These are phyloP conservation scores for Uloborus plumipes DNA, from an alignment of 2,888 invertebrate genomes.

Conservation along the genomic window DNA sequence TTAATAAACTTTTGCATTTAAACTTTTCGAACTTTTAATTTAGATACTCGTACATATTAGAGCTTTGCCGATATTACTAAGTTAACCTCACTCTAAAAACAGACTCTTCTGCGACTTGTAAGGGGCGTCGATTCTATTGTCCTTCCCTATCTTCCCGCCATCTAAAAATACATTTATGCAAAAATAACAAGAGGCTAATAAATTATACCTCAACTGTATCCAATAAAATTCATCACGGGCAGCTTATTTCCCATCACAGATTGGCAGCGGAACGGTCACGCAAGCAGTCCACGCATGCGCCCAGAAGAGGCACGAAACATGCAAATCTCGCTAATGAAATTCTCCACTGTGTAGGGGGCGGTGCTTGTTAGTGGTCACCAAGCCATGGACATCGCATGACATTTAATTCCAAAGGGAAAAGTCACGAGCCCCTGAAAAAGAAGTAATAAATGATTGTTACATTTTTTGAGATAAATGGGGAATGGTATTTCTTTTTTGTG, in stretches of 20 bases:
- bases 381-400: slow-evolving; percentile 17
- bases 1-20: too few relatives aligned
- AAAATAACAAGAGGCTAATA: neutral
- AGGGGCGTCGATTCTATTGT: too few relatives aligned
- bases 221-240: too few relatives aligned
- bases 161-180: slow-evolving; percentile 6
- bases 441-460: too few relatives aligned
- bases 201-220: neutral
- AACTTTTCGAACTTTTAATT: too few relatives aligned
- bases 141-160: neutral
- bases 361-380: slow-evolving; percentile 31
- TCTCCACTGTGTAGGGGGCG: slow-evolving; percentile 28
- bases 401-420: neutral
- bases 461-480: too few relatives aligned
- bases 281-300: slow-evolving; percentile 18
- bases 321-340: slow-evolving; percentile 49
- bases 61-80: too few relatives aligned
- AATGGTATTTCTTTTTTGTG: too few relatives aligned
- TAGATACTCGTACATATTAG: too few relatives aligned
- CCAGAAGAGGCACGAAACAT: slow-evolving; percentile 1
- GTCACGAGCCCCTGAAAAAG: slow-evolving; percentile 21
- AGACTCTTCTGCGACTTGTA: too few relatives aligned
- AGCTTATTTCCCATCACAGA: neutral
- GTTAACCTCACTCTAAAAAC: too few relatives aligned
- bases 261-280: slow-evolving; percentile 30